Evolutionary conservation across 2,797 vertebrate genomes (phyloP).

Genomic region (Onychomys arenicola): DNA sequence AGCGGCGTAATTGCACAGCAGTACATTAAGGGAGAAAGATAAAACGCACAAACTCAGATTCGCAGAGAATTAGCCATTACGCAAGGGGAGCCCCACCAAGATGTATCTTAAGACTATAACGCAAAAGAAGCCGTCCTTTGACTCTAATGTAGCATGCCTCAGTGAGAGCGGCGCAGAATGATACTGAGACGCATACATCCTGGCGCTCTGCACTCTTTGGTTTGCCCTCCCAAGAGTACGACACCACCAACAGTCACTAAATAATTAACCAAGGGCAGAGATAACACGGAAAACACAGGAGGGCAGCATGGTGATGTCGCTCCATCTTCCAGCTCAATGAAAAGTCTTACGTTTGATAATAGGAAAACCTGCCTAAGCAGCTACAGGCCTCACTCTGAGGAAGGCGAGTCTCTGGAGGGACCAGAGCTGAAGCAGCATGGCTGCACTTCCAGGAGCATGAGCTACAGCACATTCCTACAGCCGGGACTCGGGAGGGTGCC

Average conservation of each 20-base stretch:
- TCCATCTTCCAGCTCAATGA: not conserved
- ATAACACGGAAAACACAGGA: not conserved
- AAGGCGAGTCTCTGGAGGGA: not conserved
- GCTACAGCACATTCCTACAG: not conserved
- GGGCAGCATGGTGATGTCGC: not conserved
- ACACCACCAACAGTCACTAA: not conserved
- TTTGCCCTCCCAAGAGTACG: not conserved
- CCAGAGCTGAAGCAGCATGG: not conserved
- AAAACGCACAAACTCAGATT: conserved; percentile 1
- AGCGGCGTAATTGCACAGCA: conserved; percentile 29
- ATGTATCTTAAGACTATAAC: conserved; percentile 5
- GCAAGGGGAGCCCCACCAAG: not conserved
- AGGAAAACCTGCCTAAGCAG: conserved; percentile 38
- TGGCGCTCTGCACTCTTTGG: not conserved
- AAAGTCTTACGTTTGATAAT: conserved; percentile 40
- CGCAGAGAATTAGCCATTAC: conserved; percentile 5
- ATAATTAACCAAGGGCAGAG: conserved; percentile 19
- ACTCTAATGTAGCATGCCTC: not conserved
- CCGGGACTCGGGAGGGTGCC: not conserved
- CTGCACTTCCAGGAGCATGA: not conserved
- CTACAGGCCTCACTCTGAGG: not conserved
- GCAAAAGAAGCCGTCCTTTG: not conserved
- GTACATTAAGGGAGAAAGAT: conserved; percentile 41
- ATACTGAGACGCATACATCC: not conserved
- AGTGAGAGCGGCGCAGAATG: not conserved